phyloP scores from a whole-genome alignment of 2,797 vertebrate genomes.

The Melanotaenia trifasciata region DNA sequence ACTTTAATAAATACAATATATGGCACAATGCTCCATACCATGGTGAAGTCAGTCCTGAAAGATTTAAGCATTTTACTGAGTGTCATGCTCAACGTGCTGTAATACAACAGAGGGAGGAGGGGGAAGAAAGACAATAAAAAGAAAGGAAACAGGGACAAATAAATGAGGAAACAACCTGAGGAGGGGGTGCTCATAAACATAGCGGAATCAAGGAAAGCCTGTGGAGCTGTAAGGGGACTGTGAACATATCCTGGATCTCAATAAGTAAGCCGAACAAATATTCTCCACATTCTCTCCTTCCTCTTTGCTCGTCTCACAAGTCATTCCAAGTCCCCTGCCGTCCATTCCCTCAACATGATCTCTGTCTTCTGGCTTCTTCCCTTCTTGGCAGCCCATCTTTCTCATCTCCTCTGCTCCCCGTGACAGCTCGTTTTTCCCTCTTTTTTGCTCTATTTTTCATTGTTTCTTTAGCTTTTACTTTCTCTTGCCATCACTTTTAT shows the following conservation, averaged over 20 bases:
- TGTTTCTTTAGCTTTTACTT: conserved; percentile 43
- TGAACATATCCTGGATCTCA: conserved; percentile 68
- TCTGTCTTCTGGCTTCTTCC: conserved; percentile 67
- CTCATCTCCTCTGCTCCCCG: conserved; percentile 61
- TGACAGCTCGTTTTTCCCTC: conserved; percentile 57
- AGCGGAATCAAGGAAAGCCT: conserved; percentile 42
- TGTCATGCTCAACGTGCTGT: conserved; percentile 41
- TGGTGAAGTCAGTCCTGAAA: conserved; percentile 39
- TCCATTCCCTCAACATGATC: conserved; percentile 72
- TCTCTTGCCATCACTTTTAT: conserved; percentile 3
- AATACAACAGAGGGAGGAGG: conserved; percentile 33
- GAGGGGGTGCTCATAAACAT: conserved; percentile 31
- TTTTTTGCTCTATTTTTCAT: conserved; percentile 45
- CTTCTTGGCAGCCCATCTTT: conserved; percentile 65
- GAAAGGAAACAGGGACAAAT: conserved; percentile 27
- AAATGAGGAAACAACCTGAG: conserved; percentile 38
- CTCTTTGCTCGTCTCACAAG: conserved; percentile 58
- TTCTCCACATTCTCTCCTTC: conserved; percentile 58
- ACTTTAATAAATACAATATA: conserved; percentile 23
- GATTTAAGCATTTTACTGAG: conserved; percentile 53
- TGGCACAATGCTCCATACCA: conserved; percentile 27
- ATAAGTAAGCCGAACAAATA: conserved; percentile 79
- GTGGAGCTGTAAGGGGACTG: conserved; percentile 49
- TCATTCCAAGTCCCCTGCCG: conserved; percentile 59
- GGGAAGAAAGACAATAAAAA: conserved; percentile 18